Evolutionary conservation across 2,797 vertebrate genomes (phyloP), one percentile per base, ranked within the genome.

Genomic region (Hippocampus kuda): DNA sequence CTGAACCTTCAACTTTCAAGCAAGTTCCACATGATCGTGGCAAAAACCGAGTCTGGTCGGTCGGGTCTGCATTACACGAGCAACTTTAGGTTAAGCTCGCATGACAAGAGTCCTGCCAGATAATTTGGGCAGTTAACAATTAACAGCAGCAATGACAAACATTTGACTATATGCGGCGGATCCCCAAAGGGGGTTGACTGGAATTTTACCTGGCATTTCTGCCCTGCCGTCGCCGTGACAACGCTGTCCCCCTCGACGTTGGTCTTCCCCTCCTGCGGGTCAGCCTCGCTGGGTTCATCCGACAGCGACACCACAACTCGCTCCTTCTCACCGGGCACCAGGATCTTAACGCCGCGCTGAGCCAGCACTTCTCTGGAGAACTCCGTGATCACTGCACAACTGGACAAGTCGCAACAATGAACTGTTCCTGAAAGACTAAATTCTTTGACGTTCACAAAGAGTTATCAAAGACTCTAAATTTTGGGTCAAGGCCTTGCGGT

Each of bases 321-420:
- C 24, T 92, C 88, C 61, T 88, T 86, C 84, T 95, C 93, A 12
- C 93, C 94, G 0, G 93, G 93, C 20, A 95, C 91, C 84, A 91
- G 78, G 87, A 94, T 76, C 79, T 84, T 89, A 70, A 95, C 88
- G n/a, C 93, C 93, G 41, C 89, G 93, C 76, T 88, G 83, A 57
- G 78, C 80, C 75, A 96, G 88, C 68, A 90, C 75, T 27, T 94
- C 88, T 60, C 94, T 89, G 34, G 90, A 89, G 83, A 92, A 96
- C 84, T 96, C 94, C 0, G 94, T 95, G 78, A 96, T 80, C 72
- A 96, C 94, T 0, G 94, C 94, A 85, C 93, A 95, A 66, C 94
- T 95, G 85, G 65, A 56, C 42, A 62, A 42, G 20, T 4, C 38
- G n/a, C 1, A 5, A 38, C 38, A 18, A 18, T 38, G 16, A 27